phyloP scores from a whole-genome alignment of 2,113 vertebrate species.

The Sisor rabdophorus region DNA sequence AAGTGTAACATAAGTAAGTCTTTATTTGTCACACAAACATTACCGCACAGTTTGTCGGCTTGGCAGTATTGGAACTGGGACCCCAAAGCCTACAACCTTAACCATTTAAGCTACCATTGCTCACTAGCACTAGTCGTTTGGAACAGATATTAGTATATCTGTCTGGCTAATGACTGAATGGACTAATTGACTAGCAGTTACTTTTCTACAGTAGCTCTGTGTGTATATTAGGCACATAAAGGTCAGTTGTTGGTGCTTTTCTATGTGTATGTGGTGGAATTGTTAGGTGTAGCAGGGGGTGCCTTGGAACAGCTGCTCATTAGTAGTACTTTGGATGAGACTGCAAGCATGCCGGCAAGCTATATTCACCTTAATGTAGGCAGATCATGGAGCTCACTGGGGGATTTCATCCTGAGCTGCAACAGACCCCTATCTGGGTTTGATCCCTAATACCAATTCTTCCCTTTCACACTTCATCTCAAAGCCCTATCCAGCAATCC shows the following conservation, averaged over 20 bases:
- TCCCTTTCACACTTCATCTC: conserved; percentile 74
- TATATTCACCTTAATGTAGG: conserved; percentile 64
- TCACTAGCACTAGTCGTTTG: too few species aligned
- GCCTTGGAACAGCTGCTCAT: conserved; percentile 41
- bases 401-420: conserved; percentile 60
- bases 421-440: conserved; percentile 67
- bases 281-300: conserved; percentile 23
- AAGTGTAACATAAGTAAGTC: too few species aligned
- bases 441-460: conserved; percentile 72
- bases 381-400: conserved; percentile 71
- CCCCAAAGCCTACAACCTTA: too few species aligned
- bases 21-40: too few species aligned
- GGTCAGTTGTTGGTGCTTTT: conserved; percentile 12
- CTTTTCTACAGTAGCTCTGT: neutral
- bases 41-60: too few species aligned
- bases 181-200: neutral
- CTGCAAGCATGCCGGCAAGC: conserved; percentile 39
- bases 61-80: too few species aligned
- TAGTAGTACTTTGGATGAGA: conserved; percentile 38
- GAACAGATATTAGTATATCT: neutral
- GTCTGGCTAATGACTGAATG: neutral
- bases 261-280: conserved; percentile 29
- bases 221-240: conserved; percentile 6
- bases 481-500: conserved; percentile 59
- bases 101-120: too few species aligned